Evolutionary conservation across 2,113 vertebrate genomes (phyloP).

Genomic region (Carassius gibelio): DNA sequence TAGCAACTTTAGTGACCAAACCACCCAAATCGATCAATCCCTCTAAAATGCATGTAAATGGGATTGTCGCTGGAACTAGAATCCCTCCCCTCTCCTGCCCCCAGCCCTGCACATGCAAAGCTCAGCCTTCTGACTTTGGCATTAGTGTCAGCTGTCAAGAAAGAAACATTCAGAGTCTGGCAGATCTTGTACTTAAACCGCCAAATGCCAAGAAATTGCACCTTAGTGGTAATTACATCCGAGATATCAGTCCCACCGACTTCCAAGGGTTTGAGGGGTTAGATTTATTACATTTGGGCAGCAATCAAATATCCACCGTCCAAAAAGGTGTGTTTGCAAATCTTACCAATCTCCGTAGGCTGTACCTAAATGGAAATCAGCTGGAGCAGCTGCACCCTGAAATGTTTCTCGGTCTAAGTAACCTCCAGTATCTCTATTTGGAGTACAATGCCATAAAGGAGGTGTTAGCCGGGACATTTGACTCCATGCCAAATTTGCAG

Average conservation of each 20-base stretch:
- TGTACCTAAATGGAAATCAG: constrained; percentile 97
- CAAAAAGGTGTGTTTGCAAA: constrained; percentile 91
- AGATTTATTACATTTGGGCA: constrained; percentile 94
- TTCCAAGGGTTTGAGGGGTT: constrained; percentile 92
- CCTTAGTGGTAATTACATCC: constrained; percentile 92
- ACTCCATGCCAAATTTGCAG: constrained; percentile 93
- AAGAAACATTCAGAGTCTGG: constrained; percentile 87
- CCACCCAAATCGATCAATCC: constrained; percentile 91
- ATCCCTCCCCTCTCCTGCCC: constrained; percentile 89
- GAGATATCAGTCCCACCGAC: constrained; percentile 84
- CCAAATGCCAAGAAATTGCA: constrained; percentile 94
- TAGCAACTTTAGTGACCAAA: constrained; percentile 85
- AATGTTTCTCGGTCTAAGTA: constrained; percentile 93
- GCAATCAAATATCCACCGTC: constrained; percentile 88
- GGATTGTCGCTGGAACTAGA: constrained; percentile 93
- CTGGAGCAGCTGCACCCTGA: constrained; percentile 92
- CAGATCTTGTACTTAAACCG: constrained; percentile 87
- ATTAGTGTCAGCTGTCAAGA: constrained; percentile 96
- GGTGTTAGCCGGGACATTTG: constrained; percentile 92
- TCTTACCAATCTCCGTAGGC: constrained; percentile 91
- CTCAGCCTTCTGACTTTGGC: constrained; percentile 93
- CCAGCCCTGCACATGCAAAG: constrained; percentile 90
- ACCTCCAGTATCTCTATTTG: constrained; percentile 95
- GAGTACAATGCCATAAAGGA: constrained; percentile 98
- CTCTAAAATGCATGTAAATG: constrained; percentile 94